Base-by-base conservation (phyloP, 2,797 vertebrate species). In the Poeciliopsis presidionis region DNA sequence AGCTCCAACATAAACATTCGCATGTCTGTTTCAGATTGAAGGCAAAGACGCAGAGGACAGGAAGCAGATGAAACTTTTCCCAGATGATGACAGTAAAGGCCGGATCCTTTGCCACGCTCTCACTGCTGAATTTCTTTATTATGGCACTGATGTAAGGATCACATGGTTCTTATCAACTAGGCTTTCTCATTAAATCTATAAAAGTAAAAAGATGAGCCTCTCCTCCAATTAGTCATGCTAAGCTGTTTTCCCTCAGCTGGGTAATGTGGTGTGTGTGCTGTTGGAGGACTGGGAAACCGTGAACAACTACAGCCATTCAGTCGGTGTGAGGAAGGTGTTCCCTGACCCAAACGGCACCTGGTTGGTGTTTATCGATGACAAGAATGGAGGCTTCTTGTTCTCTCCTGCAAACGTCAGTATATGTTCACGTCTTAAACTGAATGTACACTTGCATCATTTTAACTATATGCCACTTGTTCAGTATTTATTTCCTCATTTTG, bases 211-310 rank as follows among this genome's bases (percentile, higher is more conserved):
- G 7, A 39, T 22, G 11, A 69, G 8, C 22, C 11, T 20, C 39
- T 20, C 11, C 11, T 69, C 39, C 65, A 28, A 7, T 16, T 28
- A 8, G 41, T 45, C 43, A 28, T 1, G 43, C 39, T 69, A 6
- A 28, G 25, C 74, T 0, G 81, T 16, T 75, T 33, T 78, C 47
- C 78, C 33, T 47, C 90, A 99, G 98, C 95, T 94, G 74, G 98
- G 98, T 33, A 84, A 95, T 57, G 96, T 99, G 84, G 92, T 88
- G 75, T 98, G 97, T 93, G 98, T 99, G 90, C 95, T 96, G 91
- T 94, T 99, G 77, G 98, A 99, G 95, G 97, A 99, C 84, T 98
- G 97, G 97, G 96, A 98, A 74, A 96, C 95, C 45, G 94, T 99
- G 81, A 97, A 94, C 94, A 97, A 96, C 78, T 97, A 97, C 92